phyloP scores from a whole-genome alignment of 1,140 invertebrate genomes.

The Cecropterus lyciades region DNA sequence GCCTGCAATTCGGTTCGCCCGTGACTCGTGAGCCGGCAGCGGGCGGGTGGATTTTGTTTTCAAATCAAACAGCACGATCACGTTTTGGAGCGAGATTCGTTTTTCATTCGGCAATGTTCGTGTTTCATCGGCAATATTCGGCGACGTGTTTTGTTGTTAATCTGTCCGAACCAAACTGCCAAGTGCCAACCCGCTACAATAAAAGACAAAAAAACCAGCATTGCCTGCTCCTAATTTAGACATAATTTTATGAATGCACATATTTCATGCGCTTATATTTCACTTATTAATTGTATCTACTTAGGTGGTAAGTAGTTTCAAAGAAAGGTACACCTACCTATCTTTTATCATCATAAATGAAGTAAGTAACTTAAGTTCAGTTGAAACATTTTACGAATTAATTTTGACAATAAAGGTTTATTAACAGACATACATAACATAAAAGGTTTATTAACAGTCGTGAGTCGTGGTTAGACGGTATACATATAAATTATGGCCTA shows the following conservation, averaged over 20 bases:
- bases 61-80: constrained; percentile 81
- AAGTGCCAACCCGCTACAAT: constrained; percentile 52
- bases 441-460: no score
- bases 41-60: constrained; percentile 80
- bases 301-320: no score
- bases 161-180: constrained; percentile 36
- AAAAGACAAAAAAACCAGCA: constrained; percentile 47
- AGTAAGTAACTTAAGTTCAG: no score
- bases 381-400: no score
- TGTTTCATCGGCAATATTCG: constrained; percentile 57
- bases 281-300: no score
- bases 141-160: constrained; percentile 64
- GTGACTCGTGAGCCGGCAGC: constrained; percentile 66
- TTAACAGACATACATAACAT: no score
- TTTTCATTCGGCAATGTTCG: constrained; percentile 67
- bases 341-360: no score
- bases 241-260: neutral
- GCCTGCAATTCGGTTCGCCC: constrained; percentile 64
- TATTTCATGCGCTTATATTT: no score
- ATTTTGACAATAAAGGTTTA: no score
- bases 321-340: no score
- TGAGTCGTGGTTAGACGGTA: no score
- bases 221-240: constrained; percentile 30
- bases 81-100: constrained; percentile 79
- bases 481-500: no score